phyloP scores from a whole-genome alignment of 2,888 invertebrate species.

The Heliconius hortense region DNA sequence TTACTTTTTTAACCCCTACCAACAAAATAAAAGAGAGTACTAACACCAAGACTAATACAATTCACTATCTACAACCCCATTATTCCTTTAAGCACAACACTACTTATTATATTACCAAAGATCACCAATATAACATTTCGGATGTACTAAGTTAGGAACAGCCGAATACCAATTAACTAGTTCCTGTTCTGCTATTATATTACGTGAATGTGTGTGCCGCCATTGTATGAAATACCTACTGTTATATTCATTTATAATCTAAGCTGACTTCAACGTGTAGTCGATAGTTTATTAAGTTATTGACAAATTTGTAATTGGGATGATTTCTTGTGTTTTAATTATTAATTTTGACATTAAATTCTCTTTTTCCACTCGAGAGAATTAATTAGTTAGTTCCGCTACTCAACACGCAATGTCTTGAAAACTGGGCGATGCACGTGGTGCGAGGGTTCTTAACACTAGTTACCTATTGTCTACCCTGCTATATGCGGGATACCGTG shows the following conservation, averaged over 20 bases:
- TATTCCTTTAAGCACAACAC: background rate
- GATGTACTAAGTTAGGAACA: constrained; percentile 23
- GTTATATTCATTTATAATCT: background rate
- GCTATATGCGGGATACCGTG: too few relatives aligned
- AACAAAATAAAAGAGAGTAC: background rate
- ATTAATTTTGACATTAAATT: background rate
- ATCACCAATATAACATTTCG: constrained; percentile 20
- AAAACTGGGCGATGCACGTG: too few relatives aligned
- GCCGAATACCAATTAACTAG: constrained; percentile 29
- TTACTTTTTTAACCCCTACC: too few relatives aligned
- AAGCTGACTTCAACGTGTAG: background rate
- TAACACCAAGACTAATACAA: background rate
- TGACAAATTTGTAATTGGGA: background rate
- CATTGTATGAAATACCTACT: background rate
- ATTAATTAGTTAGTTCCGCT: too few relatives aligned
- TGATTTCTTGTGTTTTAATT: background rate
- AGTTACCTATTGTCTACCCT: too few relatives aligned
- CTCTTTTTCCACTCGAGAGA: background rate
- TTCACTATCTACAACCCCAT: background rate
- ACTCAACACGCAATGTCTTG: too few relatives aligned
- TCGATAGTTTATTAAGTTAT: background rate
- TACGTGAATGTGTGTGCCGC: background rate
- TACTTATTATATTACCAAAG: constrained; percentile 10
- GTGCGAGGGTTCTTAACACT: background rate
- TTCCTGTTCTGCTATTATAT: constrained; percentile 4